These are phyloP conservation scores for Chironomus striatipennis DNA, from an alignment of 1,140 invertebrate genomes.

Conservation along the genomic window DNA sequence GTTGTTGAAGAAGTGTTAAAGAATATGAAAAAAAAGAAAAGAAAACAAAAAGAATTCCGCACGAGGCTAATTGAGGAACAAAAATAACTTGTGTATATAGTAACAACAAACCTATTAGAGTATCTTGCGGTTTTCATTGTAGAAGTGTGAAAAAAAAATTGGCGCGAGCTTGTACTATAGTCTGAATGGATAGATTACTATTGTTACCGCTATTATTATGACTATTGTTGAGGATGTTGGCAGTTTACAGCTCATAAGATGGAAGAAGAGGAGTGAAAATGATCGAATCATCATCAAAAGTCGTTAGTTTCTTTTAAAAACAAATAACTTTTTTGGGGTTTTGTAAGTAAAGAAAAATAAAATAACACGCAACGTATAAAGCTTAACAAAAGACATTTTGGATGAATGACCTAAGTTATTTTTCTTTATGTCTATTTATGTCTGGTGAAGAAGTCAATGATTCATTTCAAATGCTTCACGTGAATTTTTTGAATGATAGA, in stretches of 20 bases:
- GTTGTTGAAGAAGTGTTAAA: neutral
- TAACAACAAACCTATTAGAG: neutral
- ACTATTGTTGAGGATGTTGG: slow-evolving; percentile 6
- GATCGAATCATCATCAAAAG: neutral
- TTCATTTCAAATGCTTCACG: too few relatives aligned
- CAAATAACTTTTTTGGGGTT: neutral
- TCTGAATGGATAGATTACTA: neutral
- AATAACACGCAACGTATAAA: too few relatives aligned
- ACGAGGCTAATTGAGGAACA: slow-evolving; percentile 11
- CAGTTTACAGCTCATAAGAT: neutral
- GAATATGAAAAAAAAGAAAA: slow-evolving; percentile 1
- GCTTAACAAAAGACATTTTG: too few relatives aligned
- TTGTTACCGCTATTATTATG: neutral
- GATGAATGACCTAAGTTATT: too few relatives aligned
- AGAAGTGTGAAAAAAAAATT: neutral
- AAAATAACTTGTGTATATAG: neutral
- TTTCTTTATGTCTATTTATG: too few relatives aligned
- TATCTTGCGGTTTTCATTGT: slow-evolving; percentile 12
- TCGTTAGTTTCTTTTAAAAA: neutral
- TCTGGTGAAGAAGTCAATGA: too few relatives aligned
- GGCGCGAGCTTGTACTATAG: neutral
- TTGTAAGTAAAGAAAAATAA: too few relatives aligned
- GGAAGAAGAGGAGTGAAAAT: neutral
- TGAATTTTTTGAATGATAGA: too few relatives aligned
- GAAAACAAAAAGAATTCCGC: neutral